phyloP scores from a whole-genome alignment of 37 sponge, comb jelly and placozoan species.

The Cliona cf. orientalis region DNA sequence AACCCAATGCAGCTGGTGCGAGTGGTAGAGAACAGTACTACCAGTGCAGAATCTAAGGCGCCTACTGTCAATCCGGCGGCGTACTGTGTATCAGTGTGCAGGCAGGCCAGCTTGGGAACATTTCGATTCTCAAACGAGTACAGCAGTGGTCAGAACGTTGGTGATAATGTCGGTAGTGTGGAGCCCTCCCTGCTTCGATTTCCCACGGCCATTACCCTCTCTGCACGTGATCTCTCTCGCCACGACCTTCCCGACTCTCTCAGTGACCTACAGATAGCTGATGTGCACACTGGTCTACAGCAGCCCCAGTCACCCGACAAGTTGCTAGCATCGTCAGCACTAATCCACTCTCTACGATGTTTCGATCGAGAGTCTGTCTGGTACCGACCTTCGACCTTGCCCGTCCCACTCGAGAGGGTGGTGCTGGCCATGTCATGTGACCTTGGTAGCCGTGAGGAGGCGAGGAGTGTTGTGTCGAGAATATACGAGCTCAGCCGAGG shows the following conservation, averaged over 20 bases:
- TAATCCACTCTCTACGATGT: no score
- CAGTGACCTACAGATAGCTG: background rate
- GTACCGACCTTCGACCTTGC: slow-evolving; percentile 6
- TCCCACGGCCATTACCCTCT: slow-evolving; percentile 12
- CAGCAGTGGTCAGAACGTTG: background rate
- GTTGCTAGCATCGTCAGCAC: slow-evolving; percentile 37
- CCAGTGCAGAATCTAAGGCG: background rate
- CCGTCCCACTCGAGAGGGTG: slow-evolving; percentile 42
- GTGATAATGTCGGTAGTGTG: slow-evolving; percentile 9
- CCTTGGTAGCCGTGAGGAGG: no score
- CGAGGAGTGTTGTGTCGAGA: background rate
- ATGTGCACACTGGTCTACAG: slow-evolving; percentile 11
- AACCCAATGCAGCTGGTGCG: slow-evolving; percentile 17
- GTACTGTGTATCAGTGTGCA: no score
- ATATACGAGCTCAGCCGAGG: slow-evolving; percentile 1
- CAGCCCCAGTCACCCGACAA: background rate
- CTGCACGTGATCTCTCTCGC: background rate
- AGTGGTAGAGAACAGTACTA: background rate
- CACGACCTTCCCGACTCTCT: background rate
- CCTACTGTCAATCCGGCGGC: background rate
- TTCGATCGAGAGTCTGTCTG: slow-evolving; percentile 56
- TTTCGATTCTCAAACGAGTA: slow-evolving; percentile 40
- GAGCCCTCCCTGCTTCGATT: background rate
- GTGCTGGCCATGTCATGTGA: no score
- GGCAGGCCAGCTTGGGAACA: slow-evolving; percentile 13